These are phyloP conservation scores for Corbicula japonica DNA, from an alignment of 2,888 invertebrate species.

Conservation along the genomic window DNA sequence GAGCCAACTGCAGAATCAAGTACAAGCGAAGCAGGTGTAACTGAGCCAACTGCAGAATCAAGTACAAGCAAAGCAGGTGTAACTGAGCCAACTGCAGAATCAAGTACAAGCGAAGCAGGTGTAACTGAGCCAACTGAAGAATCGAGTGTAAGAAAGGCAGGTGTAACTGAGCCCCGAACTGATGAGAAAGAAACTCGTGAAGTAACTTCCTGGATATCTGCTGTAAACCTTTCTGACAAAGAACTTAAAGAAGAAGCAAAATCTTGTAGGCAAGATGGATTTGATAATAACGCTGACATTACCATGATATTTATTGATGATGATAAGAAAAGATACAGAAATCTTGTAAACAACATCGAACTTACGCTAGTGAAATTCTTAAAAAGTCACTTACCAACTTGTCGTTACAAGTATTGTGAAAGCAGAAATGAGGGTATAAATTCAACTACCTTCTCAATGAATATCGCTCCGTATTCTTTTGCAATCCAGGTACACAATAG, in stretches of 20 bases:
- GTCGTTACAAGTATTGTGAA: not conserved
- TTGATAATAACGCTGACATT: not conserved
- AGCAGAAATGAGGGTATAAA: not conserved
- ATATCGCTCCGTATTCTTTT: conserved; percentile 2
- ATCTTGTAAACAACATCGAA: not conserved
- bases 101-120: too few relatives aligned
- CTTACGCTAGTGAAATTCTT: not conserved
- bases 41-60: too few relatives aligned
- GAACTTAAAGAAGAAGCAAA: not conserved
- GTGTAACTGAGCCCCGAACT: too few relatives aligned
- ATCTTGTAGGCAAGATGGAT: not conserved
- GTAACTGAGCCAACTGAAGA: too few relatives aligned
- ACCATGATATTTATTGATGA: not conserved
- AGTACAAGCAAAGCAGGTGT: too few relatives aligned
- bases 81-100: too few relatives aligned
- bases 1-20: too few relatives aligned
- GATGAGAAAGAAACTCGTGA: too few relatives aligned
- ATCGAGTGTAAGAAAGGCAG: too few relatives aligned
- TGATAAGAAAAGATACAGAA: not conserved
- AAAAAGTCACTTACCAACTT: not conserved
- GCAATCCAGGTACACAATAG: not conserved
- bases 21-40: too few relatives aligned
- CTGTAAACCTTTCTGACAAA: not conserved
- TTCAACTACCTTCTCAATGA: not conserved
- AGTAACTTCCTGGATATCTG: conserved; percentile 7